phyloP scores from a whole-genome alignment of 2,888 invertebrate genomes.

The Agriopis aurantiaria region DNA sequence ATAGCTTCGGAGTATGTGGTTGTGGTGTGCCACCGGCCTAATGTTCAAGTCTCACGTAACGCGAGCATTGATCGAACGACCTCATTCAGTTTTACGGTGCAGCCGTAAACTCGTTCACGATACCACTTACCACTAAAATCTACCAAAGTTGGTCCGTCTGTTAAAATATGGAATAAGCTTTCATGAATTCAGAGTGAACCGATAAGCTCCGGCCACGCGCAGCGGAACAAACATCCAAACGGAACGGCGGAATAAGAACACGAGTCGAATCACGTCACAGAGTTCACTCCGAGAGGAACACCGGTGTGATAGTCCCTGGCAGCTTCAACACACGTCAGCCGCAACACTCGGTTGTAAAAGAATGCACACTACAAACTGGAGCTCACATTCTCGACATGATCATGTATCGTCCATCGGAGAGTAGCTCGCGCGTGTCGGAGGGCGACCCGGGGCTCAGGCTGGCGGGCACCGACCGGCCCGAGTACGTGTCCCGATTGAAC shows the following conservation, averaged over 20 bases:
- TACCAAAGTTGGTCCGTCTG: slow-evolving; percentile 80
- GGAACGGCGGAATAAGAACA: slow-evolving; percentile 17
- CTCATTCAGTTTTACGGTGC: slow-evolving; percentile 47
- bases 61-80: slow-evolving; percentile 40
- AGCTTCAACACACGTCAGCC: neutral
- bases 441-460: slow-evolving; percentile 90
- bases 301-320: neutral
- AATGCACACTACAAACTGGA: slow-evolving; percentile 38
- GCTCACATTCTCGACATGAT: slow-evolving; percentile 82
- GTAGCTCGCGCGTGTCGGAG: slow-evolving; percentile 88
- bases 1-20: neutral
- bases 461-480: slow-evolving; percentile 85
- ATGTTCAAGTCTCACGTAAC: slow-evolving; percentile 4
- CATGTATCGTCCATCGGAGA: slow-evolving; percentile 87
- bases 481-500: slow-evolving; percentile 85
- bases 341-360: slow-evolving; percentile 1
- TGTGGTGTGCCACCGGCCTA: slow-evolving; percentile 1
- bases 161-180: slow-evolving; percentile 63
- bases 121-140: slow-evolving; percentile 73
- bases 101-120: slow-evolving; percentile 58
- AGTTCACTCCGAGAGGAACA: slow-evolving; percentile 47
- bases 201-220: slow-evolving; percentile 61
- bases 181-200: slow-evolving; percentile 45
- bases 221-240: slow-evolving; percentile 45
- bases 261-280: slow-evolving; percentile 50